Conservation (phyloP, 2,797 vertebrate genomes). For the Acestrorhynchus altus region DNA sequence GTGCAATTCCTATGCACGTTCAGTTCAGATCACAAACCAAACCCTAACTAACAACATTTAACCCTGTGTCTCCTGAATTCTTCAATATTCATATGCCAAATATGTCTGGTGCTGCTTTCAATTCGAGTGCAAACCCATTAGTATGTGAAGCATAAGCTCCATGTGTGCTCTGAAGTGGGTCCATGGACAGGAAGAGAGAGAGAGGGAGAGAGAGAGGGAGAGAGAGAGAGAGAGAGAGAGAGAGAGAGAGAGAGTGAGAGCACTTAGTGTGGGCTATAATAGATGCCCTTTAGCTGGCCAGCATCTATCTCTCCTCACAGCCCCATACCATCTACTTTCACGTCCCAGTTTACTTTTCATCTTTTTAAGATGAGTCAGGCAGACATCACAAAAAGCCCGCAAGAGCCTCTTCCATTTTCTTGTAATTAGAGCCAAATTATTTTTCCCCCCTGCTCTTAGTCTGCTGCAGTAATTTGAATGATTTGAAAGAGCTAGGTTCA, state of each 20-base stretch:
- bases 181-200: slow-evolving; percentile 21
- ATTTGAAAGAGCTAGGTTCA: slow-evolving; percentile 32
- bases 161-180: slow-evolving; percentile 32
- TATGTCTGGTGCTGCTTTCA: not conserved
- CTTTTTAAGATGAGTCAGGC: slow-evolving; percentile 29
- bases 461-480: slow-evolving; percentile 7
- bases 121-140: slow-evolving; percentile 9
- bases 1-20: not conserved
- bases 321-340: slow-evolving; percentile 38
- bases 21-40: not conserved
- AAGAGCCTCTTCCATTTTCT: slow-evolving; percentile 50
- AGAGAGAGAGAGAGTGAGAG: slow-evolving; percentile 34
- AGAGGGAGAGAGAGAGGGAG: not conserved
- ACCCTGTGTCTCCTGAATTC: not conserved
- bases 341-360: slow-evolving; percentile 55
- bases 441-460: not conserved
- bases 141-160: slow-evolving; percentile 23
- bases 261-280: slow-evolving; percentile 51
- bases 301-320: slow-evolving; percentile 39
- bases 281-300: slow-evolving; percentile 53
- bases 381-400: slow-evolving; percentile 39
- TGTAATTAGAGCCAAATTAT: slow-evolving; percentile 54
- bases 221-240: slow-evolving; percentile 29
- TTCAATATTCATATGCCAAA: not conserved
- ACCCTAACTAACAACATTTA: not conserved